Evolutionary conservation across 64 coral and sea anemone genomes (phyloP), one percentile per base, ranked within the genome.

Genomic region (Dendronephthya gigantea): DNA sequence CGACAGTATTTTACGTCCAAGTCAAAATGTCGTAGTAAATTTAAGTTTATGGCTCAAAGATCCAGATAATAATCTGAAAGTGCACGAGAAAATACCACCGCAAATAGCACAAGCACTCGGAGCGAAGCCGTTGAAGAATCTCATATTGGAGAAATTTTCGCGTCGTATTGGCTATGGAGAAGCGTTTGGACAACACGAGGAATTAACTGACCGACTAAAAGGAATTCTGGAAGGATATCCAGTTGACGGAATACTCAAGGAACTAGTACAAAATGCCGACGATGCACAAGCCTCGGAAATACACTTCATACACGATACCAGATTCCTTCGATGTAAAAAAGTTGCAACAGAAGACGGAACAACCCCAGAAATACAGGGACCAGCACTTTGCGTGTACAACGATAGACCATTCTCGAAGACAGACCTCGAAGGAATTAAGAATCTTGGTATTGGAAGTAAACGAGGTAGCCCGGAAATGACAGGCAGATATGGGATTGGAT

Each of bases 111-210:
- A 31, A 79, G 84, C 23, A 88, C 85, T 35, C 45, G 92, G 33
- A 83, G 86, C 70, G 38, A 79, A 36, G 81, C 79, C 39, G 89
- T 65, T 55, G 17, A 93, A 45, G 56, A 87, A 47, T 93, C 84
- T 38, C 93, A 93, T 87, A 87, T 87, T 23, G 86, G 84, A 29
- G 68, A 58, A 30, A 51, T 93, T 43, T 89, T 91, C 70, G 90
- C 74, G 28, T 89, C 94, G 19, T 62, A n/a, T 62, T 62, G 55
- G 0, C 1, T 62, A 62, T 3, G 55, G 55, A 27, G 0, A 62
- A 23, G 19, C 55, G 25, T 62, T 62, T 62, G 55, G 55, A 3
- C 55, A 62, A 62, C 25, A 62, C 25, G 55, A 62, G 55, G 25
- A 62, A 22, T 1, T 62, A 27, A 62, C 55, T 62, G 55, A 62